Conservation (phyloP, 2,797 vertebrate genomes). For the Onychomys arenicola region DNA sequence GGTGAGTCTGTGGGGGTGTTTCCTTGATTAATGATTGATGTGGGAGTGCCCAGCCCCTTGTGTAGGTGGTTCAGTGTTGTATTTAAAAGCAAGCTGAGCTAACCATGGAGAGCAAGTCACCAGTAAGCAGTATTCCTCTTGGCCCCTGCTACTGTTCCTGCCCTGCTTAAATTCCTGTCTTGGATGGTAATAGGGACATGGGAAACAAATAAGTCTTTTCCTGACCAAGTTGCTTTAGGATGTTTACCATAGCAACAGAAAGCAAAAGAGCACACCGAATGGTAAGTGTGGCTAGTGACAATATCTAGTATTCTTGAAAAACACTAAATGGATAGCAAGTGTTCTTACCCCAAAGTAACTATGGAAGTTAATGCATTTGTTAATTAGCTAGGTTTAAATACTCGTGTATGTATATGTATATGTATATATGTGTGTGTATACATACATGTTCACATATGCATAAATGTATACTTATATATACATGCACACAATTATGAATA, state of each 20-base stretch:
- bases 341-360: not conserved
- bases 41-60: not conserved
- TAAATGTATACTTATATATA: not conserved
- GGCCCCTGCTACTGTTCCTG: not conserved
- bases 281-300: not conserved
- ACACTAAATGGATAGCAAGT: not conserved
- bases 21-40: not conserved
- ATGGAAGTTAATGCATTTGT: not conserved
- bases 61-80: not conserved
- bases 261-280: not conserved
- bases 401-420: not conserved
- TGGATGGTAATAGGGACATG: not conserved
- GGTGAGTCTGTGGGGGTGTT: too few species aligned
- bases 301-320: not conserved
- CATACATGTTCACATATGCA: not conserved
- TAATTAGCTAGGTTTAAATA: not conserved
- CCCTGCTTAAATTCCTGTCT: not conserved
- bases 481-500: not conserved
- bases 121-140: not conserved
- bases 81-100: not conserved
- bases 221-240: not conserved
- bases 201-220: not conserved
- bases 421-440: not conserved
- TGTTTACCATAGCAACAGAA: not conserved
- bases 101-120: not conserved